Evolutionary conservation across 2,113 vertebrate genomes (phyloP), one percentile per base, ranked within the genome.

Genomic region (Elachura formosa): DNA sequence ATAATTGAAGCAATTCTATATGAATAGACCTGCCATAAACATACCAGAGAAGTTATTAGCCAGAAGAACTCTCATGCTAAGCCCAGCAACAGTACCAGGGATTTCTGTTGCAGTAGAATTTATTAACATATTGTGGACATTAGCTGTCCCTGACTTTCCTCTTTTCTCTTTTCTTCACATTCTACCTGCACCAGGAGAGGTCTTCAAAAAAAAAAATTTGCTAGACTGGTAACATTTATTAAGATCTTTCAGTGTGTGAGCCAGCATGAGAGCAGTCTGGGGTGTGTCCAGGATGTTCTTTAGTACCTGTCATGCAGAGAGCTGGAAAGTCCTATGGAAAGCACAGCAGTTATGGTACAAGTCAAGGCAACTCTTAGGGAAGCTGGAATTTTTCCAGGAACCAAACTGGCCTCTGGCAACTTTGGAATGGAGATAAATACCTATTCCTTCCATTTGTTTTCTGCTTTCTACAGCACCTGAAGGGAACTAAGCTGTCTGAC

Each of bases 311-410:
- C 51, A 66, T 58, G 71, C 74, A 33, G 3, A 26, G 62, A n/a
- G 81, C 58, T 89, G 84, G 66, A 48, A 91, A 82, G 34, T 83
- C 54, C 56, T 54, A 20, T 45, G 77, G 74, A 81, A 93, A 93
- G 64, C 41, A 51, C 4, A 62, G 54, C 56, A 91, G 72, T 91
- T 94, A 72, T 0, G 6, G 49, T 58, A 79, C 93, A 87, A 94
- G 87, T 89, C 31, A 69, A 69, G 73, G 62, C 94, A 95, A 89
- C 68, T 64, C 61, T 69, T 22, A 62, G 26, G 41, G 51, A 12
- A 62, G 81, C 58, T 93, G 87, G 87, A 93, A 46, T 73, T 75
- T 85, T 95, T 76, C 89, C 71, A 77, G 84, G 41, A 51, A 73
- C 49, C 71, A 91, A 85, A 66, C 14, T 49, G 54, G 52, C 64